These are phyloP conservation scores for Phyllopteryx taeniolatus DNA, from an alignment of 2,113 vertebrate genomes.

Conservation along the genomic window DNA sequence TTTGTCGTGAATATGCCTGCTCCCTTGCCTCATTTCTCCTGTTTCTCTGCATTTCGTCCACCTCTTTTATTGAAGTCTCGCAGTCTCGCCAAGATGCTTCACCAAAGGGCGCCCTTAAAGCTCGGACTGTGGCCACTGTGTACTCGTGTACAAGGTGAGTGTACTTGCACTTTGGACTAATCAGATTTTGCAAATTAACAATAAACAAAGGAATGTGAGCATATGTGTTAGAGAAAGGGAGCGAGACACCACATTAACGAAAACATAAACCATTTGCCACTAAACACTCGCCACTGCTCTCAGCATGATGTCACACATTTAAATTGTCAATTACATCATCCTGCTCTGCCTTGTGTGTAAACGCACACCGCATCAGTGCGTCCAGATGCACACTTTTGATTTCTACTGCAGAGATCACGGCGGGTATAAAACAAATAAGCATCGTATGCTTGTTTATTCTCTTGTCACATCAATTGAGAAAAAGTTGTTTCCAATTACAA, in stretches of 20 bases:
- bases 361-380: neutral
- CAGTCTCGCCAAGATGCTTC: too few species aligned
- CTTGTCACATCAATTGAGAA: neutral
- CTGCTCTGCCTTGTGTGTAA: neutral
- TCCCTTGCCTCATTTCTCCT: too few species aligned
- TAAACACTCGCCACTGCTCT: neutral
- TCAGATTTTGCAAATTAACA: neutral
- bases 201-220: neutral
- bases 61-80: too few species aligned
- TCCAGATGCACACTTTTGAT: neutral
- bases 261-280: neutral
- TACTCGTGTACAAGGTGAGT: too few species aligned
- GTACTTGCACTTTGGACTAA: neutral
- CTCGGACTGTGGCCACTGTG: too few species aligned
- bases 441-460: neutral
- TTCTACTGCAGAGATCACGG: neutral
- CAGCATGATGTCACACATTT: neutral
- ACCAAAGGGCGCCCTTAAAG: too few species aligned
- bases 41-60: too few species aligned
- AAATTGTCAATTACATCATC: neutral
- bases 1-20: too few species aligned
- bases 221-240: neutral
- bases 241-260: neutral
- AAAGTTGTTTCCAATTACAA: neutral
- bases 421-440: neutral